Base-by-base conservation (phyloP, 1,140 invertebrate genomes). In the Conopomorpha cramerella region DNA sequence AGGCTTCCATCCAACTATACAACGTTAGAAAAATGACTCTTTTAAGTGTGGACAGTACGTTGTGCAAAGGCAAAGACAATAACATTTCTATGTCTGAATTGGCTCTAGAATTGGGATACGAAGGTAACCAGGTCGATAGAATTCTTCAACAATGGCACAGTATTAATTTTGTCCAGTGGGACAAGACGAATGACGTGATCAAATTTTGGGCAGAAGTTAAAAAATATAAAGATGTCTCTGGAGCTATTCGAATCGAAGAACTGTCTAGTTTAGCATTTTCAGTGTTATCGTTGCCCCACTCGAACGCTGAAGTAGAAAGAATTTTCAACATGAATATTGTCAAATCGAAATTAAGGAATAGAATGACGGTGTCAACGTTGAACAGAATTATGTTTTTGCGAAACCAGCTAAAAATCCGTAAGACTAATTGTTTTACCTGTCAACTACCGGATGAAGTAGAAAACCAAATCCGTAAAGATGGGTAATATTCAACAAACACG, bases 171-270 rank as follows among this genome's bases (percentile, higher is more conserved):
- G 34, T 41, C 3, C 15, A 36, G 8, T 36, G 29, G 32, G 25
- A 38, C 10, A 29, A 45, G 12, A 41, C 26, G 3, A 34, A 38
- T 8, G 36, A 47, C 19, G 46, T 45, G 6, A 30, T 49, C 13
- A 15, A 37, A 25, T 61, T 67, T 44, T 63, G 54, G 58, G 29
- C n/a, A 8, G 48, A 61, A 44, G 49, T 61, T 29, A 17, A 13
- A 16, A 30, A 43, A 8, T 57, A 62, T 32, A 43, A 34, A 44
- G 41, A 68, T 51, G 47, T 56, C 16, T 37, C 34, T n/a, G 43
- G 42, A 17, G 12, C 39, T 41, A 56, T 54, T 51, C 44, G 45
- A 1, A 50, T 53, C 49, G 7, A 45, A 46, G 54, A 64, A 17
- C 36, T 63, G 17, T 18, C 38, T 10, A 39, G 50, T 33, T 48